phyloP scores from a whole-genome alignment of 2,113 vertebrate genomes.

The Otocyon megalotis region DNA sequence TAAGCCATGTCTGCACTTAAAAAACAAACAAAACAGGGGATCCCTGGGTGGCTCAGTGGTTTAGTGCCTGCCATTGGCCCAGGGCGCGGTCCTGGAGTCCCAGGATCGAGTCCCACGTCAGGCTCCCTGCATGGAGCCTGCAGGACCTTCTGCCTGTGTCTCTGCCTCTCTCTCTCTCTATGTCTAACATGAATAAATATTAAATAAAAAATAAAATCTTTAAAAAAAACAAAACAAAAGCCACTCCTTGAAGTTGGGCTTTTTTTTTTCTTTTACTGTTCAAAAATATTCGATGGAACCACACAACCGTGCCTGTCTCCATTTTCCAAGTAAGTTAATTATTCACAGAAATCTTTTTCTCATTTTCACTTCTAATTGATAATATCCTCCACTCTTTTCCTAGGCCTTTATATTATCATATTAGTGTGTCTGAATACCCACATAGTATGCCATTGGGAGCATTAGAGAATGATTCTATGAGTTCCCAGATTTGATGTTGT shows the following conservation, averaged over 20 bases:
- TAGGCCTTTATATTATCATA: conserved; percentile 23
- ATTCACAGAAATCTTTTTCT: conserved; percentile 23
- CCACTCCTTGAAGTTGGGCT: neutral
- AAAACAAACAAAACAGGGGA: neutral
- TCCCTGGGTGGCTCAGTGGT: too few species aligned
- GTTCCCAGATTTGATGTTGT: neutral
- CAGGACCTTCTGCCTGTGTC: too few species aligned
- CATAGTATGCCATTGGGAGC: neutral
- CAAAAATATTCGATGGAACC: conserved; percentile 44
- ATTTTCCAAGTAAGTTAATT: conserved; percentile 37
- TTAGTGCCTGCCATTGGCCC: too few species aligned
- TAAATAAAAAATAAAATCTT: too few species aligned
- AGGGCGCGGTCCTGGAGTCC: too few species aligned
- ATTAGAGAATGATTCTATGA: neutral
- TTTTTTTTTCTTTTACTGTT: neutral
- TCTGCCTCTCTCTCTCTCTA: too few species aligned
- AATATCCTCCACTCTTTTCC: neutral
- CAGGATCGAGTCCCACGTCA: too few species aligned
- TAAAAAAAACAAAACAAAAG: neutral
- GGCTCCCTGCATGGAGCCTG: too few species aligned
- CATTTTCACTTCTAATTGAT: conserved; percentile 40
- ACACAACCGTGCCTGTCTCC: neutral
- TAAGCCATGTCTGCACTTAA: neutral
- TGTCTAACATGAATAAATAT: too few species aligned
- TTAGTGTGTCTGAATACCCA: neutral